Conservation (phyloP, 2,113 vertebrate species). For the Zosterops pallidus region DNA sequence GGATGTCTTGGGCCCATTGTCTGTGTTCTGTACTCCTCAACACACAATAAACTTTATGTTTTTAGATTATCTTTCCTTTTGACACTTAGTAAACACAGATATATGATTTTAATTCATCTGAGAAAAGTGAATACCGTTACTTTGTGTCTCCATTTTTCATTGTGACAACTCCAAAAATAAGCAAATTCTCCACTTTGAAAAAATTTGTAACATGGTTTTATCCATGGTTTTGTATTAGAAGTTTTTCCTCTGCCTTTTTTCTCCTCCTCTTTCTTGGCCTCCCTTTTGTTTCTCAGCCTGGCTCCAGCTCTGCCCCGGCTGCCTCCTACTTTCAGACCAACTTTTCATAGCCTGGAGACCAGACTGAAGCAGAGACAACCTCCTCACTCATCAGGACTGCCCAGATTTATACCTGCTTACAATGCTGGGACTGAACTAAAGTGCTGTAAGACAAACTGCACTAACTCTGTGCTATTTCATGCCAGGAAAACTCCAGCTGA, state of each 20-base stretch:
- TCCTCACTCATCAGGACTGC: background rate
- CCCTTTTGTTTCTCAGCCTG: background rate
- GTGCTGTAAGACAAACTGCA: background rate
- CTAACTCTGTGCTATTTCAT: background rate
- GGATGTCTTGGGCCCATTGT: background rate
- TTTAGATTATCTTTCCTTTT: background rate
- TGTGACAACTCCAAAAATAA: background rate
- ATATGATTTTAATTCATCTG: background rate
- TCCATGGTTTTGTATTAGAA: background rate
- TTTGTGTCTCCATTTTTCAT: background rate
- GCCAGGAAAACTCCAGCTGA: background rate
- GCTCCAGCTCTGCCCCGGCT: background rate
- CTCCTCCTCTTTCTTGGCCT: background rate
- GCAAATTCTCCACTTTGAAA: background rate
- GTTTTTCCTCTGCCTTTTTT: background rate
- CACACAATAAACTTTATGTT: background rate
- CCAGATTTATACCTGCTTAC: constrained; percentile 5
- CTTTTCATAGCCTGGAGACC: background rate
- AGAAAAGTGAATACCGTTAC: background rate
- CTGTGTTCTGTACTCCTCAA: background rate
- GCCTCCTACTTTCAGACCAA: background rate
- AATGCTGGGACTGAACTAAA: background rate
- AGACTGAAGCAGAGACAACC: background rate
- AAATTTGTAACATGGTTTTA: background rate
- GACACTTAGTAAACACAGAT: background rate